Evolutionary conservation across 2,888 invertebrate genomes (phyloP).

Genomic region (Notodonta dromedarius): DNA sequence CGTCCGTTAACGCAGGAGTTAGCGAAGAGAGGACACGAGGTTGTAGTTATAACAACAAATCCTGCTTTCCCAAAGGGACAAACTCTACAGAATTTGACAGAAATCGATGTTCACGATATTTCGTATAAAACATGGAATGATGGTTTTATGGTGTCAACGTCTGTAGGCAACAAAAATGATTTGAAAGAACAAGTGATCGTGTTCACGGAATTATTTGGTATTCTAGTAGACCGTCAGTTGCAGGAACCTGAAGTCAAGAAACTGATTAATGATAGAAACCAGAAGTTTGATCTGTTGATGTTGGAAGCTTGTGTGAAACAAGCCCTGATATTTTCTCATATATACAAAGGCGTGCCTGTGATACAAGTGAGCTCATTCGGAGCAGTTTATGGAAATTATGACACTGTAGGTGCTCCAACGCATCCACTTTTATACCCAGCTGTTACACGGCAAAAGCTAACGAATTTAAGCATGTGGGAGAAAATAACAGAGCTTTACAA

Average conservation of each 20-base stretch:
- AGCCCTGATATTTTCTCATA: slow-evolving; percentile 30
- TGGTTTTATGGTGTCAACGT: slow-evolving; percentile 9
- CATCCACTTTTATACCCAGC: slow-evolving; percentile 49
- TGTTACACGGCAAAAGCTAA: slow-evolving; percentile 25
- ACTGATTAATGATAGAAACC: slow-evolving; percentile 24
- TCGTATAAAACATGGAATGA: slow-evolving; percentile 40
- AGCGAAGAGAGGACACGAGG: slow-evolving; percentile 63
- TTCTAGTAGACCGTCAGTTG: slow-evolving; percentile 32
- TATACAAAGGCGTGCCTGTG: slow-evolving; percentile 37
- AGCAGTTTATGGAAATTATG: slow-evolving; percentile 24
- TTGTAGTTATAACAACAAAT: slow-evolving; percentile 62
- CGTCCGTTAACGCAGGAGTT: slow-evolving; percentile 60
- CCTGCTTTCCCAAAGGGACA: slow-evolving; percentile 48
- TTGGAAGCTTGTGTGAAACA: slow-evolving; percentile 31
- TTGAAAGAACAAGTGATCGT: slow-evolving; percentile 19
- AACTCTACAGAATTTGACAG: slow-evolving; percentile 54
- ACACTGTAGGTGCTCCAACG: slow-evolving; percentile 38
- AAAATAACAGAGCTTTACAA: slow-evolving; percentile 26
- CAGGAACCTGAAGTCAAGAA: slow-evolving; percentile 30
- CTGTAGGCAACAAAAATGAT: slow-evolving; percentile 21
- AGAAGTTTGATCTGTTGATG: slow-evolving; percentile 36
- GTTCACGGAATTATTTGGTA: slow-evolving; percentile 7
- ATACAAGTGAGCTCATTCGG: slow-evolving; percentile 49
- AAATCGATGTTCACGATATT: slow-evolving; percentile 58
- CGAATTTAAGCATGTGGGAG: slow-evolving; percentile 35